Evolutionary conservation across 1,140 invertebrate species (phyloP).

Genomic region (Drosophila tani): DNA sequence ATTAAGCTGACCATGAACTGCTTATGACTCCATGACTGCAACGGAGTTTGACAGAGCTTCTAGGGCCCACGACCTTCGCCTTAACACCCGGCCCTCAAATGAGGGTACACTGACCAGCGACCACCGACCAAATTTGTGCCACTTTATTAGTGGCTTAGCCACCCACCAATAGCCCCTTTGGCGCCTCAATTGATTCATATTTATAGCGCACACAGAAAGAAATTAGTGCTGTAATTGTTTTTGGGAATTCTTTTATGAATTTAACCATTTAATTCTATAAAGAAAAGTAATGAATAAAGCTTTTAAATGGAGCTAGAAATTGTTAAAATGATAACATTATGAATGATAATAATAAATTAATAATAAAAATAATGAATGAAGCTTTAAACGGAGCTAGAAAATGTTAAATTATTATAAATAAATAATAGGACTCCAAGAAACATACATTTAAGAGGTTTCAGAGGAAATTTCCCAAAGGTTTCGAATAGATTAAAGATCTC

Average conservation of each 20-base stretch:
- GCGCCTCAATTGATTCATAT: slow-evolving; percentile 24
- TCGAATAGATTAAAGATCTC: no score
- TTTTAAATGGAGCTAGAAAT: no score
- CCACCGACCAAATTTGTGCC: slow-evolving; percentile 64
- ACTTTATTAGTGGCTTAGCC: slow-evolving; percentile 34
- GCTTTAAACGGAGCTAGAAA: no score
- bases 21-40: slow-evolving; percentile 24
- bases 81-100: slow-evolving; percentile 48
- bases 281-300: not conserved
- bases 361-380: no score
- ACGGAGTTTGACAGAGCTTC: not conserved
- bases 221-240: not conserved
- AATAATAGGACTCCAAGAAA: no score
- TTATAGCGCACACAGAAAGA: slow-evolving; percentile 36
- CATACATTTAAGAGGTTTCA: no score
- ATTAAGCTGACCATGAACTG: slow-evolving; percentile 70
- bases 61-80: slow-evolving; percentile 56
- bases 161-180: slow-evolving; percentile 22
- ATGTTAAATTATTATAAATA: no score
- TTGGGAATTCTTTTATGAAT: not conserved
- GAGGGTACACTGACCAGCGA: slow-evolving; percentile 60
- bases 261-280: not conserved
- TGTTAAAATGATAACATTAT: no score
- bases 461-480: no score
- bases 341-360: no score